These are phyloP conservation scores for Eucera pruinosa DNA, from an alignment of 2,888 invertebrate species.

Conservation along the genomic window DNA sequence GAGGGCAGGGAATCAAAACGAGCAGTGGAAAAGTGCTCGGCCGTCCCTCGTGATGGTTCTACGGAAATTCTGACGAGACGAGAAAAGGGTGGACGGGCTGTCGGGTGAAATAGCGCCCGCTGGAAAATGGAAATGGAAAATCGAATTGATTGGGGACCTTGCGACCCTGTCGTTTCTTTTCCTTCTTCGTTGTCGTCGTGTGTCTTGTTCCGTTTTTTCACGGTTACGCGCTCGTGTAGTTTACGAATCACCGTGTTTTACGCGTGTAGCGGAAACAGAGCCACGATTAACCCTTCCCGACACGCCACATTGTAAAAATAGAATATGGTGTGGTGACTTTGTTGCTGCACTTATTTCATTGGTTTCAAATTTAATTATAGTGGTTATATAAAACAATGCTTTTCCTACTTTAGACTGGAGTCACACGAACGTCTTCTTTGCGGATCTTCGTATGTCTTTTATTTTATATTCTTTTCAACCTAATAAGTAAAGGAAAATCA, in stretches of 20 bases:
- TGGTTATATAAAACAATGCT: no score
- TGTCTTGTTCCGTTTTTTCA: not conserved
- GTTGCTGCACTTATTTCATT: no score
- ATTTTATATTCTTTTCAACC: no score
- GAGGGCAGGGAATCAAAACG: conserved; percentile 41
- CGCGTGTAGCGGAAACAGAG: not conserved
- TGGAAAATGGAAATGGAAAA: conserved; percentile 48
- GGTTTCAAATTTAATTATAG: no score
- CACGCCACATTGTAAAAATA: no score
- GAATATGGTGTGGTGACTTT: no score
- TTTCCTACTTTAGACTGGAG: no score
- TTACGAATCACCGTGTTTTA: conserved; percentile 9
- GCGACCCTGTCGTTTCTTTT: not conserved
- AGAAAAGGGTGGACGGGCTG: conserved; percentile 48
- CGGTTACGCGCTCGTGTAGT: no score
- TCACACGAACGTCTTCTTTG: no score
- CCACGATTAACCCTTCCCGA: no score
- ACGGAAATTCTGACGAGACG: conserved; percentile 47
- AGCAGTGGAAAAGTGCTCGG: conserved; percentile 15
- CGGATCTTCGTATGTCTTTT: no score
- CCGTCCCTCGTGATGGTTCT: conserved; percentile 11
- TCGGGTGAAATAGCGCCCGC: conserved; percentile 7
- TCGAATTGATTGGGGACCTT: conserved; percentile 43
- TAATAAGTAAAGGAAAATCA: no score
- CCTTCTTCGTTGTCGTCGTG: not conserved